Base-by-base conservation (phyloP, 2,797 vertebrate species). In the Podargus strigoides region DNA sequence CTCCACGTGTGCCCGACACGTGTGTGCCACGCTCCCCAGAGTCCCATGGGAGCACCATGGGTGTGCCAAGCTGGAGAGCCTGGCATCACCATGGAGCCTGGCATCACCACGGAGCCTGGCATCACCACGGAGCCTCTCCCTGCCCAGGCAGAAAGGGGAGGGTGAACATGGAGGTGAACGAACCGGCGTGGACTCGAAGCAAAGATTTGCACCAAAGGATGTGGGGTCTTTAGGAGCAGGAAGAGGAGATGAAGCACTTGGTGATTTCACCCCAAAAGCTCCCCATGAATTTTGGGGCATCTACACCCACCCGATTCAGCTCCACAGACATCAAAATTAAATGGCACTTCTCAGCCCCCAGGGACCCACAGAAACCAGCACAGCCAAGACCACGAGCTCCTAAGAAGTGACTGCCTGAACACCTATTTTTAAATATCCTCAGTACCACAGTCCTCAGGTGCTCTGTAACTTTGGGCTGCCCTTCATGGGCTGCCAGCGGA, bases 111-210 rank as follows among this genome's bases (percentile, higher is more conserved):
- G 3, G 30, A 81, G 15, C 47, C 47, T 26, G 24, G 47, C 24
- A 49, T 27, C 47, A 5, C 47, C 26, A 49, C 3, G 2, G 30
- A 74, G 15, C 34, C 39, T 7, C 30, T 30, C 50, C 50, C 18
- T 72, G 6, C 16, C 4, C 34, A 0, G 1, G 46, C 26, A 55
- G 52, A 26, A 41, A 70, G 26, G 8, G 22, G 4, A 28, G 66
- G 67, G 13, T 1, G 8, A 26, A 46, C 7, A 0, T 0, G 3
- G 56, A 56, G 39, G 23, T 4, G 8, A 53, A 26, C 2, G 9
- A 69, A 41, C 7, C 1, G 1, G 7, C 0, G n/a, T n/a, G 2
- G 27, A 2, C 41, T 28, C 3, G 0, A 26, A 37, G 58, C n/a
- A 2, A 34, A 18, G 30, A 18, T 28, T 22, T 12, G 16, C 41